Evolutionary conservation across 2,888 invertebrate genomes (phyloP).

Genomic region (Apamea epomidion): DNA sequence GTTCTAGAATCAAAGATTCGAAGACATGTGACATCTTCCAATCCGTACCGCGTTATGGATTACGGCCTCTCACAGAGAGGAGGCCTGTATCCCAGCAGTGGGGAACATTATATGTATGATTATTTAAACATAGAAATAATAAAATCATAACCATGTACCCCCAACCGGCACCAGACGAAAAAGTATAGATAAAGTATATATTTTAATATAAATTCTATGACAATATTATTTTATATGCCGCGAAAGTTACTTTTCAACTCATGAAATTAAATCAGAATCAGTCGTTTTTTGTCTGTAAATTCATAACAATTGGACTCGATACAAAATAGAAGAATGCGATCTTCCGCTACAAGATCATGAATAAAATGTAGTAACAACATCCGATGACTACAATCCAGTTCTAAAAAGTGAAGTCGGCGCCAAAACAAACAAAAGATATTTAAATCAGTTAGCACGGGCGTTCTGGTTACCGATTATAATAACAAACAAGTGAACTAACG

Average conservation of each 20-base stretch:
- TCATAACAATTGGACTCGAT: not conserved
- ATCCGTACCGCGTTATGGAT: too few relatives aligned
- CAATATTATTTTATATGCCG: too few relatives aligned
- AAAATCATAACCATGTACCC: not conserved
- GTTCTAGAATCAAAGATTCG: too few relatives aligned
- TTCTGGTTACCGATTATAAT: constrained; percentile 47
- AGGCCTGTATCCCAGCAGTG: too few relatives aligned
- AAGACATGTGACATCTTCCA: too few relatives aligned
- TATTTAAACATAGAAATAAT: not conserved
- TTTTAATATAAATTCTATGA: not conserved
- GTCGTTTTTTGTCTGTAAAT: not conserved
- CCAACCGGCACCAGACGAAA: not conserved
- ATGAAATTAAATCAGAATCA: not conserved
- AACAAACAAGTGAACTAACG: constrained; percentile 46
- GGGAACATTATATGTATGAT: too few relatives aligned
- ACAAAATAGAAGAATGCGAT: constrained; percentile 5
- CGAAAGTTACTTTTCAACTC: not conserved
- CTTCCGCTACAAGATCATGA: not conserved
- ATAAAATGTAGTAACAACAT: constrained; percentile 29
- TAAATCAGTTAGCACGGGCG: constrained; percentile 47
- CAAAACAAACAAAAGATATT: constrained; percentile 60
- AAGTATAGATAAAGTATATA: not conserved
- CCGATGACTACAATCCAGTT: constrained; percentile 27
- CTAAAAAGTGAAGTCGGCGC: constrained; percentile 38
- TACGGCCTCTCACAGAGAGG: too few relatives aligned